Conservation (phyloP, 2,113 vertebrate species). For the Rhea pennata region DNA sequence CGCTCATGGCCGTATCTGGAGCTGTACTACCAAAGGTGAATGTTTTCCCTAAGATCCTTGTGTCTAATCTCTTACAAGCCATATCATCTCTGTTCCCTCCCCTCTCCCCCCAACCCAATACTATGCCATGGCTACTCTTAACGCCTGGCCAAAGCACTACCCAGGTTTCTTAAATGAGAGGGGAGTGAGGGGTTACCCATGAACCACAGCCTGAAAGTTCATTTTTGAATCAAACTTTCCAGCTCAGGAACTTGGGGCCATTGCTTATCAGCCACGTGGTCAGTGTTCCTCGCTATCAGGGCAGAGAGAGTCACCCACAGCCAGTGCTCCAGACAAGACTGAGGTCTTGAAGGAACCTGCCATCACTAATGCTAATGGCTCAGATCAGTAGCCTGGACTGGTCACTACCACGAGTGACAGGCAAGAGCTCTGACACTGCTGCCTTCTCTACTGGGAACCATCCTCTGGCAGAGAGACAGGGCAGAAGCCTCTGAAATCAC, state of each 20-base stretch:
- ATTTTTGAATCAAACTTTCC: not conserved
- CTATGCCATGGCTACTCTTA: not conserved
- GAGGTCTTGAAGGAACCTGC: not conserved
- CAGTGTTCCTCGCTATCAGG: not conserved
- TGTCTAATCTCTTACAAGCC: not conserved
- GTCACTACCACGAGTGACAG: not conserved
- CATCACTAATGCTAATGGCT: accelerated
- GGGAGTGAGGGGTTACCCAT: not conserved
- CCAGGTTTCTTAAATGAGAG: not conserved
- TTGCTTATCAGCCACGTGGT: not conserved
- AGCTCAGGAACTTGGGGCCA: accelerated
- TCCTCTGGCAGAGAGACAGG: not conserved
- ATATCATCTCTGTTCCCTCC: too few species aligned
- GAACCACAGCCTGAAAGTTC: accelerated
- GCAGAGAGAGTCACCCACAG: not conserved
- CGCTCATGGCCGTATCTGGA: not conserved
- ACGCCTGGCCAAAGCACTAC: not conserved
- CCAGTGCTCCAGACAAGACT: not conserved
- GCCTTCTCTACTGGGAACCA: not conserved
- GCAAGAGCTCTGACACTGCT: not conserved
- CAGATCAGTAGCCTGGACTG: not conserved
- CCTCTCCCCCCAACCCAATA: too few species aligned
- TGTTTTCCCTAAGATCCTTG: accelerated
- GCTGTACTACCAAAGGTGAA: not conserved
- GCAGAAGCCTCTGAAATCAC: not conserved